Evolutionary conservation across 2,888 invertebrate genomes (phyloP).

Genomic region (Gandaritis pyraliata): DNA sequence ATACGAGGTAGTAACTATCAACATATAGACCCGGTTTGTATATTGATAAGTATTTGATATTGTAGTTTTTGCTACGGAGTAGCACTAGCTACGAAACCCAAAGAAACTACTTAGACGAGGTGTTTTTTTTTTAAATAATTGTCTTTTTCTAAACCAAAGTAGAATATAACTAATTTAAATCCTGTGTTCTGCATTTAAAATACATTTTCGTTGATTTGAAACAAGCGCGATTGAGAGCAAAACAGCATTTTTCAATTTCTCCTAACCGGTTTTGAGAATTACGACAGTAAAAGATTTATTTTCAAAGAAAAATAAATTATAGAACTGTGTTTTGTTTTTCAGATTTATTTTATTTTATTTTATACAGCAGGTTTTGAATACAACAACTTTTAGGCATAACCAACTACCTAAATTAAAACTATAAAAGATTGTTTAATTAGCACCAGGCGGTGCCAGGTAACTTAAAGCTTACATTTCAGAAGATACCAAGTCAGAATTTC

Average conservation of each 20-base stretch:
- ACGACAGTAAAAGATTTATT: constrained; percentile 60
- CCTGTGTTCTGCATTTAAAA: not conserved
- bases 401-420: too few species aligned
- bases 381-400: too few species aligned
- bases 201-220: constrained; percentile 4
- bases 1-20: too few species aligned
- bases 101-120: not conserved
- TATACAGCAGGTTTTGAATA: too few species aligned
- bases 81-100: not conserved
- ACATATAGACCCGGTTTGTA: too few species aligned
- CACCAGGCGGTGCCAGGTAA: too few species aligned
- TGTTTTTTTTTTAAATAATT: not conserved
- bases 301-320: constrained; percentile 19
- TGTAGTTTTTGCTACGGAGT: not conserved
- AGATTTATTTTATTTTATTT: too few species aligned
- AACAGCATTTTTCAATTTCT: constrained; percentile 66
- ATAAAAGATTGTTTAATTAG: too few species aligned
- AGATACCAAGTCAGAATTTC: too few species aligned
- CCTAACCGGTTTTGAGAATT: constrained; percentile 65
- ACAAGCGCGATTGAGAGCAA: constrained; percentile 16
- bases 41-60: too few species aligned
- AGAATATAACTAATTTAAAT: not conserved
- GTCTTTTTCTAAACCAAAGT: not conserved
- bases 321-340: constrained; percentile 5
- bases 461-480: too few species aligned